These are phyloP conservation scores for Apotomis betuletana DNA, from an alignment of 2,888 invertebrate species.

Conservation along the genomic window DNA sequence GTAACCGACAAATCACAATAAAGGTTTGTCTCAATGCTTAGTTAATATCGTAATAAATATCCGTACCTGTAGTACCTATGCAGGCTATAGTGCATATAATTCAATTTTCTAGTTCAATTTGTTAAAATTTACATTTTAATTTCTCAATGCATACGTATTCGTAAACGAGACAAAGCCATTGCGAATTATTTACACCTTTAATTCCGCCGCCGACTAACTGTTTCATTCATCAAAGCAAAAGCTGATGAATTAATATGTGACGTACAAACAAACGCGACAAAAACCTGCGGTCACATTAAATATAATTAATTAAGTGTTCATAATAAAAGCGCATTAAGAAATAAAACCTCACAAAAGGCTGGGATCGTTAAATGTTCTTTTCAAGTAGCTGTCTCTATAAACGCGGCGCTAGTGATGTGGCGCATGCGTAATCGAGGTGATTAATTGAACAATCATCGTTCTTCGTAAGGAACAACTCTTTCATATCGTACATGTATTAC, in stretches of 20 bases:
- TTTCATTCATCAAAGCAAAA: slow-evolving; percentile 48
- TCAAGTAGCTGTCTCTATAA: slow-evolving; percentile 69
- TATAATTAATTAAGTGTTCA: slow-evolving; percentile 76
- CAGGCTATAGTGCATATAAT: too few species aligned
- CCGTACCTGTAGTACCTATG: too few species aligned
- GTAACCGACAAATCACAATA: too few species aligned
- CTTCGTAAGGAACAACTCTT: slow-evolving; percentile 44
- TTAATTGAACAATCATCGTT: slow-evolving; percentile 63
- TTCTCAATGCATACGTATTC: slow-evolving; percentile 1
- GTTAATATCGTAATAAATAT: too few species aligned
- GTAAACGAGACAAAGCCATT: slow-evolving; percentile 16
- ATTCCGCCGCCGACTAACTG: slow-evolving; percentile 36
- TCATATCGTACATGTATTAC: slow-evolving; percentile 39
- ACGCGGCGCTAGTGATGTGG: slow-evolving; percentile 70
- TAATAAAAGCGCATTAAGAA: slow-evolving; percentile 61
- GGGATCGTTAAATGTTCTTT: slow-evolving; percentile 64
- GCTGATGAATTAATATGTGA: slow-evolving; percentile 52
- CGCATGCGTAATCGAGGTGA: slow-evolving; percentile 63
- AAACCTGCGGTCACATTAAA: slow-evolving; percentile 66
- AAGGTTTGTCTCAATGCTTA: too few species aligned
- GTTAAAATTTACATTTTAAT: too few species aligned
- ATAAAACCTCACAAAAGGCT: slow-evolving; percentile 60
- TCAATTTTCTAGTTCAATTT: too few species aligned
- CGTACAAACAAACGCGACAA: slow-evolving; percentile 53
- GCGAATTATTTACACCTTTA: slow-evolving; percentile 18